Evolutionary conservation across 30 jellyfish, hydroid and myxozoan genomes (phyloP), one percentile per base, ranked within the genome.

Genomic region (Cassiopea xamachana): DNA sequence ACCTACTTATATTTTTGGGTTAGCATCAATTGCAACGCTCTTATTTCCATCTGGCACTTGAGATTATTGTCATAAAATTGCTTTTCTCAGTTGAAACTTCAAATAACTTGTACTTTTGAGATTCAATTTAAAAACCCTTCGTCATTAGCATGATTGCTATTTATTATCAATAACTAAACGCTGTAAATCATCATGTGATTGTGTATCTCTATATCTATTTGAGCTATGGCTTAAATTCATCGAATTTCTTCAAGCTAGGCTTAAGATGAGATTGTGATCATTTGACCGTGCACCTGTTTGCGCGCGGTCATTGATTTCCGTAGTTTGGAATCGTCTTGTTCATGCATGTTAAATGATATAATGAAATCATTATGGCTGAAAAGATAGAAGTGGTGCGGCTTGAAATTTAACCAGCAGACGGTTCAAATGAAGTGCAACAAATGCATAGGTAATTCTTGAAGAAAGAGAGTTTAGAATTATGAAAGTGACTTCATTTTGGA

Each of bases 221-320:
- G 39, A 27, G 39, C 39, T 27, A 27, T 27, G 39, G 39, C 39
- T 27, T 27, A 27, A 27, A 27, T 27, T 27, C 39, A 27, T 27
- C 39, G 39, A 27, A 27, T 27, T 27, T 27, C 12, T 3, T 3
- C 12, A 10, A 55, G 64, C 7, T 3, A 55, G 64, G 64, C 64
- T 55, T 55, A 10, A 55, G 80, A 43, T 16, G 55, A 12, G 55
- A 7, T 64, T 14, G n/a, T 87, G 94, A 87, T 87, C 94, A 77
- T 87, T 87, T 87, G 94, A 87, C 94, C 94, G 89, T 87, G 77
- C 17, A 87, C 94, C 94, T 79, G 94, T 87, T 87, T 87, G 50
- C 94, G 87, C 69, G 89, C 80, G 67, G 62, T 71, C 94, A 87
- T 48, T 87, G 94, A 58, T 50, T 78, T 60, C 64, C 64, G 6